Conservation (phyloP, 2,888 invertebrate species). For the Frankliniella intonsa region DNA sequence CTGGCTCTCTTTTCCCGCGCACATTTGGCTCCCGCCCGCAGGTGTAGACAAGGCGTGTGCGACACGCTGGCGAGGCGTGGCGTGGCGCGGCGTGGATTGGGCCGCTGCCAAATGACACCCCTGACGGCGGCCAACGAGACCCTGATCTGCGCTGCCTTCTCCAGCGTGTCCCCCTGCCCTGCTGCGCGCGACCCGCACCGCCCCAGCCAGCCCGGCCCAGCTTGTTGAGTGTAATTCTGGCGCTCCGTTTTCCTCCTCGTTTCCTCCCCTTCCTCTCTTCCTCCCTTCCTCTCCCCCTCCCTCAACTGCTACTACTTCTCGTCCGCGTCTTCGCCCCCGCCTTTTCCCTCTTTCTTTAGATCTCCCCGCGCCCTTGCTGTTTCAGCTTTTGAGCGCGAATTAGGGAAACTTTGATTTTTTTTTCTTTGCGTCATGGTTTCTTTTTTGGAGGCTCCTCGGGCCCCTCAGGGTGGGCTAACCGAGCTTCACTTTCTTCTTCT, state of each 20-base stretch:
- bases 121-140: too few species aligned
- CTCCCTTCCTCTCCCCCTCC: background rate
- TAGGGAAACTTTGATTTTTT: background rate
- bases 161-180: background rate
- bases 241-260: background rate
- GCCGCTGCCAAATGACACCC: slow-evolving; percentile 1
- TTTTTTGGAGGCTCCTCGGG: background rate
- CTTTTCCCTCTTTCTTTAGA: background rate
- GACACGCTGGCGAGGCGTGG: too few species aligned
- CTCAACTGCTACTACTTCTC: background rate
- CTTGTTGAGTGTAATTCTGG: slow-evolving; percentile 1
- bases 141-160: too few species aligned
- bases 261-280: background rate
- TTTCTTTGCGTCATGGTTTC: background rate
- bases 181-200: background rate
- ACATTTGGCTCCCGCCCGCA: too few species aligned
- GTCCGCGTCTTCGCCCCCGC: background rate
- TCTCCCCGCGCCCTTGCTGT: background rate
- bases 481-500: too few species aligned
- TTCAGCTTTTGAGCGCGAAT: background rate
- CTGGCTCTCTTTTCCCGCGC: too few species aligned
- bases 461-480: background rate
- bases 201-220: background rate
- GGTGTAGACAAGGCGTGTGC: too few species aligned
- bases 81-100: background rate